Percentiles rank a stretch among this genome's conserved stretches.
Evolutionary conservation across 2,797 vertebrate genomes (phyloP).

Genomic region (Atherinosoma microstoma): DNA sequence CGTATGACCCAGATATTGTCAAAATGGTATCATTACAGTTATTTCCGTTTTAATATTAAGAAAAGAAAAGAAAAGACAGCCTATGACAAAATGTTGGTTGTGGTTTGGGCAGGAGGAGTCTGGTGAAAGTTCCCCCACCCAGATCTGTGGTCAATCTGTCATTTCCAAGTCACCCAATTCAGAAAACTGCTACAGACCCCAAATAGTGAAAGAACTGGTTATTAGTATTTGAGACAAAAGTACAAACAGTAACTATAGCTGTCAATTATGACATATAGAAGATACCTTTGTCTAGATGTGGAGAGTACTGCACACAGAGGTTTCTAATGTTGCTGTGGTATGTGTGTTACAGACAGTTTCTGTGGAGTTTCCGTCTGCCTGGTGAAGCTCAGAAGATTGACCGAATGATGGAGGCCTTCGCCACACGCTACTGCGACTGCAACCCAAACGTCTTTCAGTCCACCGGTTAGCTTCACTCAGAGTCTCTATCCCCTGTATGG

Average conservation of each 20-base stretch:
- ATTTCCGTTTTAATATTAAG: neutral
- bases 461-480: constrained; percentile 80
- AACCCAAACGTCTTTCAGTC: constrained; percentile 91
- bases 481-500: constrained; percentile 25
- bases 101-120: neutral
- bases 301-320: neutral
- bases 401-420: constrained; percentile 98
- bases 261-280: too few relatives aligned
- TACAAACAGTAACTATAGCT: too few relatives aligned
- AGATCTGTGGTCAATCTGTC: neutral
- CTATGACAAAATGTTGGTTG: neutral
- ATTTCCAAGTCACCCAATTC: neutral
- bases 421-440: constrained; percentile 91
- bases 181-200: neutral
- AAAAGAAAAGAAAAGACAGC: neutral
- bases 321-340: constrained; percentile 1
- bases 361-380: constrained; percentile 95
- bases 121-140: neutral
- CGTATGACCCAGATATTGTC: neutral
- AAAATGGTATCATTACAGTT: neutral
- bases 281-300: neutral
- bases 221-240: neutral
- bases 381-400: constrained; percentile 97
- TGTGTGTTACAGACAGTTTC: constrained; percentile 85
- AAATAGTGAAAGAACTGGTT: neutral